phyloP scores from a whole-genome alignment of 2,888 invertebrate genomes.

The Chorisops tibialis region DNA sequence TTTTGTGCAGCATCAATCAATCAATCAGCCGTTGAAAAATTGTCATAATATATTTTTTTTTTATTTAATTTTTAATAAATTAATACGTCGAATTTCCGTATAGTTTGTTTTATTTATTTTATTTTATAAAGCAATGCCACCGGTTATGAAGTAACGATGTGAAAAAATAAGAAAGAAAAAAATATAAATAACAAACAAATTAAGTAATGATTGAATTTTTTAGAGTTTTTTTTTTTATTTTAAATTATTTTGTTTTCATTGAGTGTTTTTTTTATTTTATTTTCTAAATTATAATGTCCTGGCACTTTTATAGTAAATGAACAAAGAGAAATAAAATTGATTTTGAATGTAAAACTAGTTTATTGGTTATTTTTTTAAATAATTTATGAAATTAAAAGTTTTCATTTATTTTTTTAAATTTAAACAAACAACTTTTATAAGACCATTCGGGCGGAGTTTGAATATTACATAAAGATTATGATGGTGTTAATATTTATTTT shows the following conservation, averaged over 20 bases:
- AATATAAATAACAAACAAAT: constrained; percentile 37
- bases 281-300: constrained; percentile 44
- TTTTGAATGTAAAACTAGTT: not conserved
- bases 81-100: not conserved
- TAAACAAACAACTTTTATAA: too few relatives aligned
- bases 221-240: constrained; percentile 34
- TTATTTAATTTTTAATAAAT: not conserved
- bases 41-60: not conserved
- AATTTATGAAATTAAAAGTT: not conserved
- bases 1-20: not conserved
- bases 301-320: constrained; percentile 41
- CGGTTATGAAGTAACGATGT: not conserved
- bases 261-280: constrained; percentile 5
- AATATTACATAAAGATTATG: too few relatives aligned
- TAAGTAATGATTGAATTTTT: constrained; percentile 31
- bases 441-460: too few relatives aligned
- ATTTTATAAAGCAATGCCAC: constrained; percentile 21
- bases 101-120: constrained; percentile 15
- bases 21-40: not conserved
- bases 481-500: too few relatives aligned
- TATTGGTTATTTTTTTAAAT: constrained; percentile 1
- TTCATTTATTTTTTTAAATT: too few relatives aligned
- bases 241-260: constrained; percentile 25
- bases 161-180: constrained; percentile 4
- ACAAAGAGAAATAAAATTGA: constrained; percentile 27